Base-by-base conservation (phyloP, 2,113 vertebrate species). In the Melanostigma gelatinosum region DNA sequence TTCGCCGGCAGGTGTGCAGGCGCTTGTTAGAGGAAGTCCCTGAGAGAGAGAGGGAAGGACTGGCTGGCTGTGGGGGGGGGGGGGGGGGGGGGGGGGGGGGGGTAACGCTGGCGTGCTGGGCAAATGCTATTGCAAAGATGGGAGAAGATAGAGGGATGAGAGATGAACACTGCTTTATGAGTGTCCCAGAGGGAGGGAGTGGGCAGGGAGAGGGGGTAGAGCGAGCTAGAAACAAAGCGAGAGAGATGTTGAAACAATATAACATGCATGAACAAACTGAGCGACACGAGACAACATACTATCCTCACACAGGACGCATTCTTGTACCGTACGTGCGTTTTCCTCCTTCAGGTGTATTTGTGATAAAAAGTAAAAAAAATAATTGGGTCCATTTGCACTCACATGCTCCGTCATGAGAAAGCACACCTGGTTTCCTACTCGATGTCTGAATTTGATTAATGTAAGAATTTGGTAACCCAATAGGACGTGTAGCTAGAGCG, bases 11-110 rank as follows among this genome's bases (percentile, higher is more conserved):
- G 87, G 87, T 90, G 88, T 74, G 76, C 68, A 32, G 73, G 46
- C 4, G 85, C 89, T 93, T 91, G 92, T 94, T 94, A 90, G 72
- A 82, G 65, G 83, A 62, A 55, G 52, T 90, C 86, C 88, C 85
- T 64, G 62, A 73, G 84, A 82, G 73, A 87, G 34, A 65, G 61
- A 72, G 84, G 0, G 4, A 71, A 40, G 54, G 72, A n/a, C 50
- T 9, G 8, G 44, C 74, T 20, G 57, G 78, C 20, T 22, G 63
- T 8, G 60, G 75, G 75, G 42, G 24, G 24, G 24, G 24, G 24
- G 24, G 24, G 24, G 24, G 42, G 24, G 24, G 24, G 42, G 75
- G 42, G 60, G 75, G 75, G 42, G 60, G 75, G 75, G 42, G 42
- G 32, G 32, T 4, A 32, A 13, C 22, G 38, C 15, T 48, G 44